Conservation (phyloP, 2,888 invertebrate genomes). For the Cantharis rustica region DNA sequence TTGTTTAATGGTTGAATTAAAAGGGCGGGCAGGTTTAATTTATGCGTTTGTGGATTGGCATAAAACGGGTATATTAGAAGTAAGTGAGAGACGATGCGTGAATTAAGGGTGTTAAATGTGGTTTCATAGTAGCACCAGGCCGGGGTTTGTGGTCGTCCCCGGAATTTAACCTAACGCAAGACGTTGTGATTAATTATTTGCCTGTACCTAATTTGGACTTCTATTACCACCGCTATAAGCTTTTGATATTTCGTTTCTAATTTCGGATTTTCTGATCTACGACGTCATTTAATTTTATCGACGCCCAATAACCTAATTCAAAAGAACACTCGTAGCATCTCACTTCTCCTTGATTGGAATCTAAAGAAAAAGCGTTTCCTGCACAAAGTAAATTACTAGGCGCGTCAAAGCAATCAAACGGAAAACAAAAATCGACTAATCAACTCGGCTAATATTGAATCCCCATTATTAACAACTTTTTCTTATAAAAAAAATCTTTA, state of each 20-base stretch:
- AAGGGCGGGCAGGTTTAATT: not conserved
- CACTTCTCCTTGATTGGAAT: constrained; percentile 14
- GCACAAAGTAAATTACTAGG: not conserved
- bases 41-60: not conserved
- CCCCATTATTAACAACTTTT: not conserved
- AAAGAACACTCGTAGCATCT: constrained; percentile 2
- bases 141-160: constrained; percentile 7
- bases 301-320: constrained; percentile 8
- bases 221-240: constrained; percentile 11
- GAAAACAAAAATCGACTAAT: not conserved
- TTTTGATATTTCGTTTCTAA: constrained; percentile 14
- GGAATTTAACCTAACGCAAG: constrained; percentile 18
- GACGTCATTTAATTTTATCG: constrained; percentile 12
- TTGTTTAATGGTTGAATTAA: not conserved
- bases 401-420: not conserved
- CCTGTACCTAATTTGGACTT: constrained; percentile 15
- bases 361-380: constrained; percentile 5
- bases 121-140: constrained; percentile 8
- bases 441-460: constrained; percentile 1
- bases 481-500: not conserved
- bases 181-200: constrained; percentile 23
- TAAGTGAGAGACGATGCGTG: constrained; percentile 10
- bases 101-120: constrained; percentile 15
- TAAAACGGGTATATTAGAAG: constrained; percentile 6
- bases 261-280: constrained; percentile 12